Evolutionary conservation across 2,888 invertebrate genomes (phyloP), one percentile per base, ranked within the genome.

Genomic region (Adela reaumurella): DNA sequence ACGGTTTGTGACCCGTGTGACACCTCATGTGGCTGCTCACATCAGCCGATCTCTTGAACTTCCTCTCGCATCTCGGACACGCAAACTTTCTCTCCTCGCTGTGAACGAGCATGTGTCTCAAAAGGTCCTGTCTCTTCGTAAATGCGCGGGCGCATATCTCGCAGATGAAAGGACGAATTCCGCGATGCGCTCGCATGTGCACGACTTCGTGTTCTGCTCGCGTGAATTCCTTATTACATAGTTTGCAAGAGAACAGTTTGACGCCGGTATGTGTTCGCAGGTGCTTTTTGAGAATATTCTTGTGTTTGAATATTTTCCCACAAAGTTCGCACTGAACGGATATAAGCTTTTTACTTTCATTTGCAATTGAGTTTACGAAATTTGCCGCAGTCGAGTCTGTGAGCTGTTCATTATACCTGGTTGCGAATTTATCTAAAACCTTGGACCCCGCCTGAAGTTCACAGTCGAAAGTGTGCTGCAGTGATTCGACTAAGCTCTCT

Each of bases 141-240:
- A 62, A 60, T 29, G 59, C 57, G 46, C 62, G 63, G 2, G 74
- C 72, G 57, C 82, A 82, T 35, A 65, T 62, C 50, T 69, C 67
- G 60, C 82, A 82, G 50, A 72, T 61, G 55, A 70, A 81, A 2
- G 81, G 81, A 43, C 71, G 67, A 28, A 70, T 68, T 4, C 81
- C 81, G 2, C 71, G 69, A 54, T 82, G 82, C 2, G 67, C 67
- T 53, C 79, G 63, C 64, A 74, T 73, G 54, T 82, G 82, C 49
- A 80, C 74, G 19, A 67, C 67, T 47, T 77, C 60, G 55, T 72
- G 70, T 16, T 69, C 70, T 3, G 63, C 62, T 53, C 74, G 65
- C 1, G 67, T 65, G 54, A 73, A 77, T 42, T 56, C 60, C 51
- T 67, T 62, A 19, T 61, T 52, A 52, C 77, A 77, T 28, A 67